phyloP scores from a whole-genome alignment of 2,797 vertebrate species.

The Takifugu ocellatus region DNA sequence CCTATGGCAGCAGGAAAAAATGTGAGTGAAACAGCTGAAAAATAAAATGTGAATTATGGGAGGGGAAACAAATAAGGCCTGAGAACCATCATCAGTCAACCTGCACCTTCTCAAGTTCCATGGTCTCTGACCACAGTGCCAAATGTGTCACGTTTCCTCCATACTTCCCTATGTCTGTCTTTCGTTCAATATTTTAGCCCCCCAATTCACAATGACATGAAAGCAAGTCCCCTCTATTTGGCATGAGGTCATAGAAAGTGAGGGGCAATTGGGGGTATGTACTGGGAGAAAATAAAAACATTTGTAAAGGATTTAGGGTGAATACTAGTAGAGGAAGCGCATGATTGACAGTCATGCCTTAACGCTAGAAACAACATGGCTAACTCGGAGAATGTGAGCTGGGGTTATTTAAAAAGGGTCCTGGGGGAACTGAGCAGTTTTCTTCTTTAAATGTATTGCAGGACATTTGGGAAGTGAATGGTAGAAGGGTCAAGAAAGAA shows the following conservation, averaged over 20 bases:
- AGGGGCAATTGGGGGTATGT: constrained; percentile 31
- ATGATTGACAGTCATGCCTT: constrained; percentile 55
- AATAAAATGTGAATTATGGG: constrained; percentile 18
- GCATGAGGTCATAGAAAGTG: constrained; percentile 50
- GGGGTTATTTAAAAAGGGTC: constrained; percentile 48
- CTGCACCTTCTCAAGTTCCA: constrained; percentile 25
- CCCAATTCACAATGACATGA: constrained; percentile 27
- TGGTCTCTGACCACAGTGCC: constrained; percentile 26
- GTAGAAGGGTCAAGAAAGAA: constrained; percentile 42
- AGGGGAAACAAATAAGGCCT: constrained; percentile 19
- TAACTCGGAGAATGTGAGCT: constrained; percentile 35
- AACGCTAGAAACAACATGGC: constrained; percentile 44
- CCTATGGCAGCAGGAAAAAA: constrained; percentile 40
- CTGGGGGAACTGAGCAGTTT: constrained; percentile 17
- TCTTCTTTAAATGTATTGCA: constrained; percentile 21
- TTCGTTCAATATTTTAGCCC: constrained; percentile 9
- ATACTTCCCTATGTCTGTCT: constrained; percentile 10
- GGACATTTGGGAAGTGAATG: constrained; percentile 30
- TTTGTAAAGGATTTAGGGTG: constrained; percentile 46
- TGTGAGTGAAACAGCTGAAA: constrained; percentile 30
- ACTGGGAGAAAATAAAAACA: constrained; percentile 55
- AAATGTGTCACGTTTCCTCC: constrained; percentile 23
- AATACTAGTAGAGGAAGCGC: constrained; percentile 25
- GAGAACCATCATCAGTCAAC: constrained; percentile 29
- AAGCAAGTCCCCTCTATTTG: constrained; percentile 39